These are phyloP conservation scores for Poecilia latipinna DNA, from an alignment of 2,113 vertebrate species.

Conservation along the genomic window DNA sequence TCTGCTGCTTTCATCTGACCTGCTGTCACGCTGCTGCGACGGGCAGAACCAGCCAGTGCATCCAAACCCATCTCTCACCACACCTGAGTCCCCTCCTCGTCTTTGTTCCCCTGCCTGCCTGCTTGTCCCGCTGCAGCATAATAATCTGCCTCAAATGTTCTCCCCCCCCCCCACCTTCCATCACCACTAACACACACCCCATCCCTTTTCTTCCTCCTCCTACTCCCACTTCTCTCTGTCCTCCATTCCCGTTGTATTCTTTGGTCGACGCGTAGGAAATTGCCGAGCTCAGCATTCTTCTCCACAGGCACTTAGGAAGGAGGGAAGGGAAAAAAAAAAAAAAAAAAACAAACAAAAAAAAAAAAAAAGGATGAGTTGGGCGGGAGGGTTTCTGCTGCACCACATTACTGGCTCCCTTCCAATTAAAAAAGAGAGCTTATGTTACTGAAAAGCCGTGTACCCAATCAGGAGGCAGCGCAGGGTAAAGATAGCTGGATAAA, in stretches of 20 bases:
- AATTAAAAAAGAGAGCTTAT: conserved; percentile 79
- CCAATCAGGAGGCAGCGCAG: conserved; percentile 77
- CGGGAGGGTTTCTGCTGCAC: conserved; percentile 69
- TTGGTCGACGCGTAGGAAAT: conserved; percentile 62
- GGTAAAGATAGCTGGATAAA: conserved; percentile 68
- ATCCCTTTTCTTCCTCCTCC: conserved; percentile 41
- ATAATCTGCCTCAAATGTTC: conserved; percentile 34
- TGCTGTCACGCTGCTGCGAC: conserved; percentile 25
- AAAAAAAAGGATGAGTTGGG: conserved; percentile 49
- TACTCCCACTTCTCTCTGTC: conserved; percentile 29
- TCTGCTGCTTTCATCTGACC: conserved; percentile 48
- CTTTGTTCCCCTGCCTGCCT: conserved; percentile 42
- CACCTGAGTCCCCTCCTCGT: neutral
- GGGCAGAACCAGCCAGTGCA: conserved; percentile 10
- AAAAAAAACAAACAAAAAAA: neutral
- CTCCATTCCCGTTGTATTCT: conserved; percentile 48
- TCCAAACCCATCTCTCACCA: conserved; percentile 17
- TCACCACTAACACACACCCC: conserved; percentile 11
- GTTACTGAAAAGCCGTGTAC: conserved; percentile 77
- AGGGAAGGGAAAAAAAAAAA: neutral
- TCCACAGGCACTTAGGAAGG: conserved; percentile 58
- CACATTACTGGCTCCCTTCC: conserved; percentile 73
- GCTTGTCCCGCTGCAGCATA: conserved; percentile 60
- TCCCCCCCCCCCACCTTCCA: conserved; percentile 33
- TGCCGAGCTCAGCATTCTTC: conserved; percentile 80